phyloP scores from a whole-genome alignment of 2,888 invertebrate species.

The Agonopterix arenella region DNA sequence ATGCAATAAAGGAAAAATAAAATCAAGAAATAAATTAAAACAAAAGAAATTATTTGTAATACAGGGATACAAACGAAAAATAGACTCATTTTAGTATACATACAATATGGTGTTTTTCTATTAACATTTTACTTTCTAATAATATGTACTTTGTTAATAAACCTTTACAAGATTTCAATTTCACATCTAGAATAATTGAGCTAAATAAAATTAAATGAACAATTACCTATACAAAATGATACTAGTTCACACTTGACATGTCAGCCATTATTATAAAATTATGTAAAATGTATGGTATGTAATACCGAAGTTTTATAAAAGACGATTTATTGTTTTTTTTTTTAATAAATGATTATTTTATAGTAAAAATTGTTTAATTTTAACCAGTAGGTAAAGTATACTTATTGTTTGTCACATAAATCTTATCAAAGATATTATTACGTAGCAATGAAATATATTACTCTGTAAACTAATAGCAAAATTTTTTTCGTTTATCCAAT shows the following conservation, averaged over 20 bases:
- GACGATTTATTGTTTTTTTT: conserved; percentile 38
- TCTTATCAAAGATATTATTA: not conserved
- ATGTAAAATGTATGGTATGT: conserved; percentile 28
- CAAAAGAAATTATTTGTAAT: no score
- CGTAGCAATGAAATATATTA: not conserved
- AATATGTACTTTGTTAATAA: no score
- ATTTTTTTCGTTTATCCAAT: conserved; percentile 1
- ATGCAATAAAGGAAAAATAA: no score
- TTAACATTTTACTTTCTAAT: no score
- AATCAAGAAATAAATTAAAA: no score
- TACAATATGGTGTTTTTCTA: no score
- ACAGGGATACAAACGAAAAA: no score
- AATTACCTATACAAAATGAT: not conserved
- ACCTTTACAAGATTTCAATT: no score
- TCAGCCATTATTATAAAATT: conserved; percentile 1
- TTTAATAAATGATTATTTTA: conserved; percentile 40
- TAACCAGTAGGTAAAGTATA: not conserved
- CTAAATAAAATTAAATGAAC: not conserved
- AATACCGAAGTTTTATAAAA: conserved; percentile 45
- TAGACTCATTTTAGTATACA: no score
- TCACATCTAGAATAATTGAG: no score
- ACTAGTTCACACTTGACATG: not conserved
- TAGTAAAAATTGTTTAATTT: conserved; percentile 31
- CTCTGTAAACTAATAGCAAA: not conserved
- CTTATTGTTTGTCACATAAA: not conserved